Conservation (phyloP, 2,113 vertebrate genomes). For the Arenaria interpres region DNA sequence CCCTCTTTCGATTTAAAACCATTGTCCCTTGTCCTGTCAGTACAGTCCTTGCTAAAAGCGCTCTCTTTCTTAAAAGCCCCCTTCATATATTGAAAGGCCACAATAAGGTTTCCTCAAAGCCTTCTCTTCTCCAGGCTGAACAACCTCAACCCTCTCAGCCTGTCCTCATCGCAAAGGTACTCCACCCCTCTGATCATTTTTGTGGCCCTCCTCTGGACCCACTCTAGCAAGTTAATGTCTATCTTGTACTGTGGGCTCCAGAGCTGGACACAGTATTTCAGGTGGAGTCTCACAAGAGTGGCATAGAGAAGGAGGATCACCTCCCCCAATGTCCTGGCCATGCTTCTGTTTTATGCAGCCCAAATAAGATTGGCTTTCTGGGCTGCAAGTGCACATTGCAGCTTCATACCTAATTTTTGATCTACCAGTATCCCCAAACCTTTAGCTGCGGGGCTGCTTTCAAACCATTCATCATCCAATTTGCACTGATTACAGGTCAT, state of each 20-base stretch:
- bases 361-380: fast-evolving
- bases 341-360: not conserved
- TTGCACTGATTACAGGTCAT: not conserved
- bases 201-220: not conserved
- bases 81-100: not conserved
- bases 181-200: not conserved
- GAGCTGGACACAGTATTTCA: not conserved
- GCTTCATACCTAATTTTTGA: not conserved
- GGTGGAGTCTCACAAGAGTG: not conserved
- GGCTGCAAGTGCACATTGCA: fast-evolving
- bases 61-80: not conserved
- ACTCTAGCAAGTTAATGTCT: not conserved
- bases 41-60: not conserved
- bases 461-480: not conserved
- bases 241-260: not conserved
- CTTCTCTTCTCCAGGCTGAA: not conserved
- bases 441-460: not conserved
- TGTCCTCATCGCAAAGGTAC: not conserved
- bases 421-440: not conserved
- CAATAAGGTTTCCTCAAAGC: not conserved
- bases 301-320: not conserved
- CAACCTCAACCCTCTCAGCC: not conserved
- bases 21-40: not conserved
- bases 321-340: fast-evolving
- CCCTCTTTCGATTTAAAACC: not conserved